Conservation (phyloP, 2,113 vertebrate species). For the Himantopus leucocephalus region DNA sequence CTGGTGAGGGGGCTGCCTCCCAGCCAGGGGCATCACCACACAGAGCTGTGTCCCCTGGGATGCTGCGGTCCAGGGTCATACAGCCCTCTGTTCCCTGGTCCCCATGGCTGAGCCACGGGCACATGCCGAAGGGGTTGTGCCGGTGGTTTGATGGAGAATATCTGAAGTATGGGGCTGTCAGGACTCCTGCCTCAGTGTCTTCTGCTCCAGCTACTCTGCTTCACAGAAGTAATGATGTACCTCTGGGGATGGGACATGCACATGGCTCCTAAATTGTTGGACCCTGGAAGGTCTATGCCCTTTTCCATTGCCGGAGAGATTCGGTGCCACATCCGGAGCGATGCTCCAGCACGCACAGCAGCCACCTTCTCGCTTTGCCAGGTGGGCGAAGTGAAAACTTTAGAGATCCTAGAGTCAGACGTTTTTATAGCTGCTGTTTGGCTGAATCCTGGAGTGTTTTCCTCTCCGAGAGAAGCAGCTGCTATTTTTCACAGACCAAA, state of each 20-base stretch:
- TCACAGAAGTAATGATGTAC: neutral
- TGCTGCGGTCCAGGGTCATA: accelerated
- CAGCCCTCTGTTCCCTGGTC: neutral
- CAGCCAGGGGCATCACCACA: neutral
- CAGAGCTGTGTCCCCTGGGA: neutral
- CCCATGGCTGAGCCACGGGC: neutral
- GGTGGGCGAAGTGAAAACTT: neutral
- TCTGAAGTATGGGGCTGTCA: neutral
- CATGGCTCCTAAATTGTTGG: accelerated
- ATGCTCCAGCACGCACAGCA: accelerated
- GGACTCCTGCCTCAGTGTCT: neutral
- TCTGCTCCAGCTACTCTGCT: neutral
- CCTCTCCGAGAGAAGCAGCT: neutral
- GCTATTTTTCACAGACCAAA: constrained; percentile 10
- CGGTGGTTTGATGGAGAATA: neutral
- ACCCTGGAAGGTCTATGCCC: neutral
- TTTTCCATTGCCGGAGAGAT: neutral
- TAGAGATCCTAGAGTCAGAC: neutral
- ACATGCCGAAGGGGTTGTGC: neutral
- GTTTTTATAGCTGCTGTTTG: neutral
- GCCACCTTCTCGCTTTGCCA: neutral
- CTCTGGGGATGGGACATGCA: accelerated
- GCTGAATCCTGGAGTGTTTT: neutral
- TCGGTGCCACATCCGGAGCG: accelerated
- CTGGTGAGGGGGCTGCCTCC: neutral